Conservation (phyloP, 2,888 invertebrate species). For the Drosophila falleni region DNA sequence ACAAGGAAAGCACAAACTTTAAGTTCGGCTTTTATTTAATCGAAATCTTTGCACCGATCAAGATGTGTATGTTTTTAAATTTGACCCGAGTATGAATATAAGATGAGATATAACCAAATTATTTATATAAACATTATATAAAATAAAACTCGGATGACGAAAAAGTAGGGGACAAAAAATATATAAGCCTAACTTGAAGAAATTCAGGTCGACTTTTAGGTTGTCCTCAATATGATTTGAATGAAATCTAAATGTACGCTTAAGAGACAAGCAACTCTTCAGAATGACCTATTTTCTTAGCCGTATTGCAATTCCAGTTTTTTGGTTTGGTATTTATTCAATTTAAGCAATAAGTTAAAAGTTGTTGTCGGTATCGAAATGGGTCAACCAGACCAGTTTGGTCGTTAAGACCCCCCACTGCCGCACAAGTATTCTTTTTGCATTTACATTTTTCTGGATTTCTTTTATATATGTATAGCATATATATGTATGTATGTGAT, state of each 20-base stretch:
- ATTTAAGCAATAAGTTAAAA: slow-evolving; percentile 34
- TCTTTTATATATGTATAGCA: slow-evolving; percentile 13
- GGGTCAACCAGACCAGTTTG: slow-evolving; percentile 63
- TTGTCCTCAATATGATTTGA: background rate
- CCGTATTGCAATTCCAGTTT: slow-evolving; percentile 34
- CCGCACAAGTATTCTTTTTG: slow-evolving; percentile 39
- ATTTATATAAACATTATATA: background rate
- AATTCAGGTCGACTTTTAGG: background rate
- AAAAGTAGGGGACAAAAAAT: background rate
- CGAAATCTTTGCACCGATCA: background rate
- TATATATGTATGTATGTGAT: background rate
- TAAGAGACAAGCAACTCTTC: background rate
- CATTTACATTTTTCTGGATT: slow-evolving; percentile 45
- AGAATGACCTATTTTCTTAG: slow-evolving; percentile 38
- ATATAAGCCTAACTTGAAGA: background rate
- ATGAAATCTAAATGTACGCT: slow-evolving; percentile 1
- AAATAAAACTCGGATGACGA: background rate
- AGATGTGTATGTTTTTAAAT: background rate
- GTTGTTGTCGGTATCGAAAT: slow-evolving; percentile 46
- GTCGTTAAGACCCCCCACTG: slow-evolving; percentile 19
- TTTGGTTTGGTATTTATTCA: slow-evolving; percentile 35
- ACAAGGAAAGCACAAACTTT: background rate
- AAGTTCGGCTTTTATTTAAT: background rate
- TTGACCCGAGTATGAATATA: background rate
- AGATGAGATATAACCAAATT: background rate